Base-by-base conservation (phyloP, 2,888 invertebrate species). In the Mimachlamys varia region DNA sequence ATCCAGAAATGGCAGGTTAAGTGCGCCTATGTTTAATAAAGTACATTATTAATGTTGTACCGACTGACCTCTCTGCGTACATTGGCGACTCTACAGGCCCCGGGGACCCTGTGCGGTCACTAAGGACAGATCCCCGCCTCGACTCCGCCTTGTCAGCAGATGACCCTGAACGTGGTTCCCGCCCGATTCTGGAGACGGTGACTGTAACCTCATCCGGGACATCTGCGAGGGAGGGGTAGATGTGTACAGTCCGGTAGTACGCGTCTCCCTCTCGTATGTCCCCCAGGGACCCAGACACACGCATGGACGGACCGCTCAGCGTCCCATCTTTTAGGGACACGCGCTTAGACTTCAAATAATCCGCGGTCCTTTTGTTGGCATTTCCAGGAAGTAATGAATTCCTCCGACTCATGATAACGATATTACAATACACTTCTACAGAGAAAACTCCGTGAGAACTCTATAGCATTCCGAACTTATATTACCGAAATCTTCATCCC, bases 211-310 rank as follows among this genome's bases (percentile, higher is more conserved):
- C 94, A 50, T 95, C 95, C 22, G 92, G 92, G 58, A 91, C 58
- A 62, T 93, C 94, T 3, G 94, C 93, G 10, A 94, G 89, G 4
- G 94, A 94, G 13, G 95, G 95, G 87, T 92, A 95, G 12, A 92
- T 92, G 33, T 92, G 88, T 38, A 94, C 93, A n/a, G 94, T 95
- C 88, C 92, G 93, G 89, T 95, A 95, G 91, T 92, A 94, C 0
- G 93, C 92, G 89, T 95, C 95, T 3, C 95, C 95, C 37, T 95
- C 95, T 89, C 93, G 93, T 3, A 94, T 92, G 87, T 94, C 94
- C 19, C 92, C 88, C 0, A 94, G 89, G 0, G 93, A 91, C 0
- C 89, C 90, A 10, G 93, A 89, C 19, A 92, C 92, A 53, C 89
- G 50, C 12, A 88, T 49, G 22, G 91, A 89, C 10, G 91, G 90